These are phyloP conservation scores for Folsomia manolachei DNA, from an alignment of 2,888 invertebrate species.

Conservation along the genomic window DNA sequence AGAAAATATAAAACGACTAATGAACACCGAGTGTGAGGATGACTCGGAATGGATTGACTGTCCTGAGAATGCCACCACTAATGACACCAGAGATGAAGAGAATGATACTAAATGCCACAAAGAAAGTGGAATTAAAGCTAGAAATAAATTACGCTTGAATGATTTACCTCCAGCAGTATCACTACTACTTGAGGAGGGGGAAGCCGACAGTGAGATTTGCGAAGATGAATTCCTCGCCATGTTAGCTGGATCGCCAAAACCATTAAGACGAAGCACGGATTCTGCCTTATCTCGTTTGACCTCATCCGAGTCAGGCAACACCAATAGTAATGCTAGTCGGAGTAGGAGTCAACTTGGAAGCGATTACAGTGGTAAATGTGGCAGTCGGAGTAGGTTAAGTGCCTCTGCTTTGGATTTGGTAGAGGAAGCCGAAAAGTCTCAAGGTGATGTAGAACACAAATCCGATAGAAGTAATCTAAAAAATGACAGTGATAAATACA, in stretches of 20 bases:
- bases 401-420: conserved; percentile 19
- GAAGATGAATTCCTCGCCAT: conserved; percentile 47
- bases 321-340: conserved; percentile 28
- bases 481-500: conserved; percentile 38
- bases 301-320: conserved; percentile 33
- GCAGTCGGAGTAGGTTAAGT: conserved; percentile 26
- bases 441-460: conserved; percentile 12
- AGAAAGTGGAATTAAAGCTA: neutral
- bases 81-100: neutral
- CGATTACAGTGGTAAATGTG: conserved; percentile 30
- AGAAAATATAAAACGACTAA: conserved; percentile 45
- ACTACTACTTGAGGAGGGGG: conserved; percentile 11
- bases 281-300: conserved; percentile 45
- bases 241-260: conserved; percentile 44
- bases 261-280: conserved; percentile 43
- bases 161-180: neutral
- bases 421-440: conserved; percentile 21
- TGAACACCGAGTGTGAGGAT: conserved; percentile 43
- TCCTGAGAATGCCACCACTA: neutral
- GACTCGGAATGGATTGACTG: conserved; percentile 30
- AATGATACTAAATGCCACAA: neutral
- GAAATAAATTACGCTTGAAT: conserved; percentile 17
- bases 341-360: conserved; percentile 37
- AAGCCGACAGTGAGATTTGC: conserved; percentile 39
- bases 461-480: conserved; percentile 31